Base-by-base conservation (phyloP, 2,113 vertebrate genomes). In the Prionailurus bengalensis region DNA sequence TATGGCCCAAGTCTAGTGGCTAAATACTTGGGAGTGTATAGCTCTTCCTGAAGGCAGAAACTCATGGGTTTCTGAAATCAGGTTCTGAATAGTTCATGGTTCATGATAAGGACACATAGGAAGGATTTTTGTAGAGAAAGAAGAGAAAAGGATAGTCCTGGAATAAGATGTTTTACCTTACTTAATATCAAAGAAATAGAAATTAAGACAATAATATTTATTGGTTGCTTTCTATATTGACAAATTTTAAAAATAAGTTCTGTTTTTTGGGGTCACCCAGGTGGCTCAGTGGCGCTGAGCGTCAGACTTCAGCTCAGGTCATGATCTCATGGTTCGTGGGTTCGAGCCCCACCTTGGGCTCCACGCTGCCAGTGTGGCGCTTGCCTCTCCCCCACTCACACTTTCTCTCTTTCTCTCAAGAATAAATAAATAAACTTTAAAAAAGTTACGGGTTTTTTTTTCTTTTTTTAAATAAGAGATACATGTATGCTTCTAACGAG, bases 211-310 rank as follows among this genome's bases (percentile, higher is more conserved):
- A 14, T 79, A 74, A 71, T n/a, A 78, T 90, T 27, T 88, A 11
- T 92, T 79, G 55, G 53, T 94, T 94, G 15, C 48, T 87, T 93
- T 96, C 83, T 21, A 29, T 81, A 36, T 85, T 92, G 51, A 86
- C n/a, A 79, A 36, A 87, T 55, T 66, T 92, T 73, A 45, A 66
- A 92, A 83, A 53, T 42, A 66, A 25, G 7, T 65, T 89, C 4
- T 53, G 1, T 70, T 65, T 94, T 70, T 87, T 66, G 58, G 58
- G 8, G 58, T 61, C 3, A 61, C 58, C 58, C 23, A 21, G 58
- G 58, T 61, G 58, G 58, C 58, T 61, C 58, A 61, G 58, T 61
- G 8, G 58, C 21, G 3, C 19, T 61, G 58, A 23, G 58, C 0
- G 19, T 61, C 7, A 21, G 58, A 61, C 58, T 61, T 61, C 17